phyloP scores from a whole-genome alignment of 30 jellyfish, hydroid and myxozoan genomes.

The Aurelia sp. region DNA sequence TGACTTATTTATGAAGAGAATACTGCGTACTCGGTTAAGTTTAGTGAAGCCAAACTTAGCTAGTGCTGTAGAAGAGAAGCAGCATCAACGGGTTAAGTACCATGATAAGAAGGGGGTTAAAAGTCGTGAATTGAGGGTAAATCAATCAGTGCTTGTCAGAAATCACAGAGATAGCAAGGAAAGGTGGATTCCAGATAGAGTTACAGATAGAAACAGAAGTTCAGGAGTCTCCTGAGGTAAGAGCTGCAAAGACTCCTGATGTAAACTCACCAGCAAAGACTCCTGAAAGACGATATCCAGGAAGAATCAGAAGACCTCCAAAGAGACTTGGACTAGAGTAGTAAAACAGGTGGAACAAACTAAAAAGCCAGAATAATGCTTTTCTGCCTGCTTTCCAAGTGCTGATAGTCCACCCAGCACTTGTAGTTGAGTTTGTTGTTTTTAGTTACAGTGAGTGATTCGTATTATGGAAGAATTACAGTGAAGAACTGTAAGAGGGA shows the following conservation, averaged over 20 bases:
- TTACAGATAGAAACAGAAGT: conserved; percentile 36
- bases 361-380: conserved; percentile 48
- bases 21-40: conserved; percentile 49
- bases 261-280: too few relatives aligned
- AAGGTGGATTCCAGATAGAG: conserved; percentile 42
- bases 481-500: conserved; percentile 21
- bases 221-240: conserved; percentile 54
- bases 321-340: conserved; percentile 50
- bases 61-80: conserved; percentile 32
- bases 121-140: conserved; percentile 34
- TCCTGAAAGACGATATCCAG: conserved; percentile 27
- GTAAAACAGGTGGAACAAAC: conserved; percentile 18
- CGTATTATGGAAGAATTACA: conserved; percentile 13
- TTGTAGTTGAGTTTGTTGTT: conserved; percentile 59
- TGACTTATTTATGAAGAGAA: conserved; percentile 48
- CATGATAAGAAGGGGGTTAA: conserved; percentile 43
- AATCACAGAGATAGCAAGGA: conserved; percentile 41
- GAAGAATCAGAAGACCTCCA: conserved; percentile 49
- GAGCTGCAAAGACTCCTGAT: conserved; percentile 23
- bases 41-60: conserved; percentile 28
- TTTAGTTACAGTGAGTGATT: conserved; percentile 13
- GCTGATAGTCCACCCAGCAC: conserved; percentile 66
- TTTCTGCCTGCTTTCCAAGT: conserved; percentile 49
- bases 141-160: conserved; percentile 13
- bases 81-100: conserved; percentile 44